Conservation (phyloP, 2,113 vertebrate genomes). For the Rhabdomys dilectus region DNA sequence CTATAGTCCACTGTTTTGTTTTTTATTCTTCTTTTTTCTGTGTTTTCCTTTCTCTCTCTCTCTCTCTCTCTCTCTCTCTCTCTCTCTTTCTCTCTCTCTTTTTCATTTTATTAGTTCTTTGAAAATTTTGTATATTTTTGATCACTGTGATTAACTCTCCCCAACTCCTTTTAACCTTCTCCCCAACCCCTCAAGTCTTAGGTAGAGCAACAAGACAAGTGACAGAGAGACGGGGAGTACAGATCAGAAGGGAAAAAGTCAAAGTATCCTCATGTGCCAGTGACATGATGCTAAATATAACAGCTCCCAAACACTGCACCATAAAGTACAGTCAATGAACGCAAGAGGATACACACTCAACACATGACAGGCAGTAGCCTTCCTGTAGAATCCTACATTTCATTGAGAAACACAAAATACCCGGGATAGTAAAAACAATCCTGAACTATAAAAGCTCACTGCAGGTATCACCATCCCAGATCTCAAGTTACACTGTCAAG, state of each 20-base stretch:
- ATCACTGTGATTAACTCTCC: neutral
- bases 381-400: neutral
- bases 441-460: neutral
- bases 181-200: neutral
- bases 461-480: neutral
- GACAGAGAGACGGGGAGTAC: neutral
- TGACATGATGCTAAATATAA: neutral
- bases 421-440: neutral
- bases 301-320: neutral
- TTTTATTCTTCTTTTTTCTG: neutral
- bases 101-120: neutral
- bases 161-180: too few species aligned
- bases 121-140: neutral
- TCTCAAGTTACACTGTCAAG: neutral
- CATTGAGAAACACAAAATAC: neutral
- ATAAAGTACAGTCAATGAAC: neutral
- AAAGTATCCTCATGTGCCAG: neutral
- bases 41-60: neutral
- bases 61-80: neutral
- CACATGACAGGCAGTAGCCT: neutral
- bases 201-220: neutral
- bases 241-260: neutral
- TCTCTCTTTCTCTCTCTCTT: neutral
- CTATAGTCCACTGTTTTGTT: neutral
- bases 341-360: neutral